phyloP scores from a whole-genome alignment of 2,797 vertebrate genomes.

The Pteronotus mesoamericanus region DNA sequence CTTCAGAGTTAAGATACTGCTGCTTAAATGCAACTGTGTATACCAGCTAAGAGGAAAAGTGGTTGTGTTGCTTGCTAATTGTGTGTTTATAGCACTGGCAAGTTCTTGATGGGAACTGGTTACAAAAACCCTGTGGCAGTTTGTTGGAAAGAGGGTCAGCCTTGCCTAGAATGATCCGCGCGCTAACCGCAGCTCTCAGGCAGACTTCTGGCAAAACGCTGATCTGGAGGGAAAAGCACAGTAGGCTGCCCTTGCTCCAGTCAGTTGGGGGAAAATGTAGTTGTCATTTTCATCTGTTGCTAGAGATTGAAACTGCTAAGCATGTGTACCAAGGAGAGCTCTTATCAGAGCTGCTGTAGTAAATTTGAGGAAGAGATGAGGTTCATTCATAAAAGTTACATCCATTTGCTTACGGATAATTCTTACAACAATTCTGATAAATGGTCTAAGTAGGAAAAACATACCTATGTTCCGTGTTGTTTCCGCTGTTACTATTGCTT shows the following conservation, averaged over 20 bases:
- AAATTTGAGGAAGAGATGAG: neutral
- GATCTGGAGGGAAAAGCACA: neutral
- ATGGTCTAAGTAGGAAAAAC: neutral
- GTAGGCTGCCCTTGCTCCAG: neutral
- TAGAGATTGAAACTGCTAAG: neutral
- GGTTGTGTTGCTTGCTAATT: constrained; percentile 23
- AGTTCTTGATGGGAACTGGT: neutral
- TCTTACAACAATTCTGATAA: neutral
- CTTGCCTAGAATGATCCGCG: neutral
- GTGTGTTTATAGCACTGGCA: constrained; percentile 30
- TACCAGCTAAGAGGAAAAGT: constrained; percentile 50
- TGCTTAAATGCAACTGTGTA: constrained; percentile 37
- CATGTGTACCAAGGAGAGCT: neutral
- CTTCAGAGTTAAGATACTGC: constrained; percentile 66
- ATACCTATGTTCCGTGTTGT: neutral
- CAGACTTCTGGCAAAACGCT: neutral
- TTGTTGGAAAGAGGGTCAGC: constrained; percentile 37
- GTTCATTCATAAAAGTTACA: constrained; percentile 8
- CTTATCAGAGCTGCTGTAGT: neutral
- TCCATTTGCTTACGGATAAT: neutral
- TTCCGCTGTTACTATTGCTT: neutral
- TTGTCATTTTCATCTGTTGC: constrained; percentile 10
- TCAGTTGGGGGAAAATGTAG: neutral
- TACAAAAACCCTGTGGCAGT: constrained; percentile 24
- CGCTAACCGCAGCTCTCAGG: neutral